Conservation (phyloP, 2,113 vertebrate species). For the Microcebus tavaratra region DNA sequence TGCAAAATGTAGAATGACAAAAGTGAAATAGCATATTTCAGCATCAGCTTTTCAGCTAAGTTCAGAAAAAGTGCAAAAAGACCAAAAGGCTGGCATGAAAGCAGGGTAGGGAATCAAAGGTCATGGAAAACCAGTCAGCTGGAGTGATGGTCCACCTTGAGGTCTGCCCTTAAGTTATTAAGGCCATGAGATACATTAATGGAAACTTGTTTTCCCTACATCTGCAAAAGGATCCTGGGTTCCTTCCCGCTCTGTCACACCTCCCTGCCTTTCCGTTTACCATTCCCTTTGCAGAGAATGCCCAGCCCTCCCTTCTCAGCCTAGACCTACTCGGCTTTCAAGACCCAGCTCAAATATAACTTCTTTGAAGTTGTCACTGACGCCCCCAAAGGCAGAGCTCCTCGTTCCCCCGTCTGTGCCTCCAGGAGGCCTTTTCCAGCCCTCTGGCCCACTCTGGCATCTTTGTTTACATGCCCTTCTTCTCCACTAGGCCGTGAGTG, state of each 20-base stretch:
- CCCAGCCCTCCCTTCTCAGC: background rate
- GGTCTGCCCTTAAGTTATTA: slow-evolving; percentile 45
- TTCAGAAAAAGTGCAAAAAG: slow-evolving; percentile 5
- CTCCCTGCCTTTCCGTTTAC: background rate
- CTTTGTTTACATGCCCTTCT: slow-evolving; percentile 29
- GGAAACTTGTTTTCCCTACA: background rate
- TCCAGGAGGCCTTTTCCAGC: background rate
- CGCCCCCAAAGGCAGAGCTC: slow-evolving; percentile 50
- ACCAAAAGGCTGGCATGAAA: background rate
- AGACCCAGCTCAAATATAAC: slow-evolving; percentile 33
- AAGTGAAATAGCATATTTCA: slow-evolving; percentile 43
- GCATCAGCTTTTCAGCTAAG: slow-evolving; percentile 28
- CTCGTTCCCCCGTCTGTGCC: background rate
- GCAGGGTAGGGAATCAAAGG: background rate
- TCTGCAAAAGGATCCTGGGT: slow-evolving; percentile 33
- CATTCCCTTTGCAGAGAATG: slow-evolving; percentile 11
- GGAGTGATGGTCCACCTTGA: background rate
- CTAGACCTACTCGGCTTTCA: slow-evolving; percentile 42
- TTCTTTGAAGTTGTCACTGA: slow-evolving; percentile 52
- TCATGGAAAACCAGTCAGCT: background rate
- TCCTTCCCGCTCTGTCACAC: background rate
- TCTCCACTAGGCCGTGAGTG: background rate
- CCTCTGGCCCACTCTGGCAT: background rate
- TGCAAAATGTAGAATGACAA: slow-evolving; percentile 22
- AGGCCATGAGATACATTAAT: background rate